Evolutionary conservation across 2,888 invertebrate genomes (phyloP), one percentile per base, ranked within the genome.

Genomic region (Melieria omissa): DNA sequence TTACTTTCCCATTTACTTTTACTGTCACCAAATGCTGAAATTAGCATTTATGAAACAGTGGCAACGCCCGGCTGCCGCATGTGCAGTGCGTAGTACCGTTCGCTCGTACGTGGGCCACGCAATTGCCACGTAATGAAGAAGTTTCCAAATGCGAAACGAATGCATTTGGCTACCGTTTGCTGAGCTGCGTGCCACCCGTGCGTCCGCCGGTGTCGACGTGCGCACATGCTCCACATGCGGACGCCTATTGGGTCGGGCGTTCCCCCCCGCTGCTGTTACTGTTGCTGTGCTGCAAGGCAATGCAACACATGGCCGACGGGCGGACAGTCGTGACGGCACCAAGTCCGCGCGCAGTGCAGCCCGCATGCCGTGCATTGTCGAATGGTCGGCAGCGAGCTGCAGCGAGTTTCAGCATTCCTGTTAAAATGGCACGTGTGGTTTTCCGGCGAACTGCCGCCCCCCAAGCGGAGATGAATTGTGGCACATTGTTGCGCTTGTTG

Each of bases 101-200:
- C 29, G 60, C 29, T 14, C 60, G 12, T 12, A 12, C 44, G 14
- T 42, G 14, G 54, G 14, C 64, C 52, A 52, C 4, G 52, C 54
- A 8, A 58, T 6, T 46, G 66, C 29, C 41, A 57, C 41, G 63
- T 82, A 83, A 82, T 82, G 84, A 80, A 82, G 82, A 81, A 80
- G 82, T 80, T 82, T 80, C 82, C 83, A 82, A 82, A 82, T 82
- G 82, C 84, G 82, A 83, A 82, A 78, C 82, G 82, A 82, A 82
- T 82, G 84, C 77, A 72, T 65, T 72, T 60, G 74, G 82, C 82
- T 82, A 83, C 82, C 81, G 82, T 82, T 70, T 70, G 70, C 70
- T 55, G 68, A 16, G 69, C 6, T 62, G 46, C 54, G 45, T 45
- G 52, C 62, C 62, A 62, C 62, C 61, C 62, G 54, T 69, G 62